phyloP scores from a whole-genome alignment of 2,113 vertebrate genomes.

The Phalacrocorax pelagicus region DNA sequence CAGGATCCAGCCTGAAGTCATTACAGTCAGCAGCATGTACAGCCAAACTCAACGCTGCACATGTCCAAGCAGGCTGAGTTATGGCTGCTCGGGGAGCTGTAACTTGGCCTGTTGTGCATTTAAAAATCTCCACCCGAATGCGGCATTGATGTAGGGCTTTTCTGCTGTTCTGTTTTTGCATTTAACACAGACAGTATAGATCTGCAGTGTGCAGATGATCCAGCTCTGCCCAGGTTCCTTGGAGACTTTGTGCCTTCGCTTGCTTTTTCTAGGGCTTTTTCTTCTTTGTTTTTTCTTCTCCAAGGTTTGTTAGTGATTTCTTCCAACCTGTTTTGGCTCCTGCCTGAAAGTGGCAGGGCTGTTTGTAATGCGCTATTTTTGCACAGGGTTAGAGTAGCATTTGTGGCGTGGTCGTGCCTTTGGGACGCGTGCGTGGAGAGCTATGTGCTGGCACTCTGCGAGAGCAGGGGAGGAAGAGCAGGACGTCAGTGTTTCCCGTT shows the following conservation, averaged over 20 bases:
- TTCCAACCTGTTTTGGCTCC: background rate
- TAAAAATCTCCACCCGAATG: slow-evolving; percentile 3
- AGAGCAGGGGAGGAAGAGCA: background rate
- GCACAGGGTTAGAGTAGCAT: background rate
- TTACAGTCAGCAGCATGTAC: background rate
- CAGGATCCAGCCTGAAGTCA: background rate
- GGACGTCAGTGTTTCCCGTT: background rate
- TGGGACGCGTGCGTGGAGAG: background rate
- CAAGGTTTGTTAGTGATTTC: background rate
- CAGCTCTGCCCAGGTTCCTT: background rate
- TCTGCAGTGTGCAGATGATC: background rate
- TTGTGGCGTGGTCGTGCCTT: background rate
- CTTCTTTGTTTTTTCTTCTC: background rate
- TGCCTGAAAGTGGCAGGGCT: background rate
- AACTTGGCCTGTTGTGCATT: background rate
- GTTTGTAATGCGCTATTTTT: background rate
- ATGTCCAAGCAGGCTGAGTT: slow-evolving; percentile 26
- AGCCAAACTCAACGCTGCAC: background rate
- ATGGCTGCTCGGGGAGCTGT: background rate
- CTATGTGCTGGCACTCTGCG: background rate
- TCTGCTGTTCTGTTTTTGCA: background rate
- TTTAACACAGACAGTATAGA: background rate
- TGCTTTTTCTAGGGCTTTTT: background rate
- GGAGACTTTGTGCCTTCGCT: background rate
- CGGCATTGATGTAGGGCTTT: background rate